phyloP scores from a whole-genome alignment of 2,888 invertebrate species.

The Acrobasis suavella region DNA sequence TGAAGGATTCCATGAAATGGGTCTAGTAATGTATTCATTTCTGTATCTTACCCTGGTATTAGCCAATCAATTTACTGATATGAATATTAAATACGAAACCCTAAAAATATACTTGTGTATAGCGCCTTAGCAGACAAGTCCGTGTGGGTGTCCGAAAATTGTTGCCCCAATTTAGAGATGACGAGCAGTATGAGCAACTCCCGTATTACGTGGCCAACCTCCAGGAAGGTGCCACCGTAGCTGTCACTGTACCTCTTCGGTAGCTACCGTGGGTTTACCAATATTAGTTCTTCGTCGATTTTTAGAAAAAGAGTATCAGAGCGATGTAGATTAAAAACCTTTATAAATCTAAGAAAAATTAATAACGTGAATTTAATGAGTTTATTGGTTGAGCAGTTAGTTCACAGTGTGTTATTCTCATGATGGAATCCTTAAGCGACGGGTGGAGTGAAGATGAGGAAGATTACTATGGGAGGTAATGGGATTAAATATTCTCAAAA shows the following conservation, averaged over 20 bases:
- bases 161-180: conserved; percentile 44
- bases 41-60: not conserved
- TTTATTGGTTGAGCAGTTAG: too few species aligned
- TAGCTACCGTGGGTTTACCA: not conserved
- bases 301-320: too few species aligned
- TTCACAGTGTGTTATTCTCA: not conserved
- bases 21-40: not conserved
- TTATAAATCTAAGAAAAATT: too few species aligned
- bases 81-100: too few species aligned
- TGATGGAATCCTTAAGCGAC: conserved; percentile 11
- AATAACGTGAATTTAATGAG: too few species aligned
- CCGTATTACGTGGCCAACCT: conserved; percentile 43
- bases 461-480: conserved; percentile 7
- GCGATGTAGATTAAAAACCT: too few species aligned
- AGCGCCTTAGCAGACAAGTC: not conserved
- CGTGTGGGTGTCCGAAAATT: conserved; percentile 30
- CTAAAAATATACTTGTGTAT: not conserved
- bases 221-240: conserved; percentile 32
- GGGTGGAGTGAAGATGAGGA: conserved; percentile 11
- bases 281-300: too few species aligned
- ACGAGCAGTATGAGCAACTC: conserved; percentile 30
- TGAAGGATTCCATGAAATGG: too few species aligned
- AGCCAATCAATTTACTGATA: not conserved
- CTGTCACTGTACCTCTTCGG: not conserved
- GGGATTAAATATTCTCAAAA: not conserved